Base-by-base conservation (phyloP, 2,888 invertebrate genomes). In the Chrysodeixis includens region DNA sequence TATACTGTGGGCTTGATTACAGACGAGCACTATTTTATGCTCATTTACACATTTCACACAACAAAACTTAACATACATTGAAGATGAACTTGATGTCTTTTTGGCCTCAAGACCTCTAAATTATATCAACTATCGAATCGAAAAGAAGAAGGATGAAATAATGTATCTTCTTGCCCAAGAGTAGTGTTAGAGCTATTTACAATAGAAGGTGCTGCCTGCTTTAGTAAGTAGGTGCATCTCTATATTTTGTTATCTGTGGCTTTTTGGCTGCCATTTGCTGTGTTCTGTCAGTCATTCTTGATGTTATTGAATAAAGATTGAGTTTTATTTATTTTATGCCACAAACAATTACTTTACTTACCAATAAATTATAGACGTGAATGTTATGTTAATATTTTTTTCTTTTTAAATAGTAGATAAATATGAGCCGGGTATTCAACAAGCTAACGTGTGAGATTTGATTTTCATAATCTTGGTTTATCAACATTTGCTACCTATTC, bases 261-360 rank as follows among this genome's bases (percentile, higher is more conserved):
- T 16, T 78, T 79, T 81, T 86, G 85, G 88, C 88, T 90, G 88
- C 90, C 91, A 92, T 93, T 93, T 94, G 92, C 92, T 90, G 85
- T 87, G 82, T 88, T 89, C 92, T 93, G 93, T 94, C 94, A 95
- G 90, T 91, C 88, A 82, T 76, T 90, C 92, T 92, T 92, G 88
- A 92, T 95, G 93, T 95, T 94, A 92, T 92, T 93, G 90, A 92
- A 89, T 86, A 86, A 83, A 85, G 76, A 76, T 83, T 86, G 35
- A 76, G 76, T 83, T 82, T 82, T 82, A 82, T 68, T 76, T 81
- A 71, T 77, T 73, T 76, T 62, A 22, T 68, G 66, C 69, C 55
- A 65, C 62, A 78, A 69, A 76, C 64, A 57, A 60, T 67, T 76
- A 68, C 35, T 74, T 74, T 73, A 32, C 61, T 63, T 62, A 61